Base-by-base conservation (phyloP, 2,797 vertebrate species). In the Gadopsis marmoratus region DNA sequence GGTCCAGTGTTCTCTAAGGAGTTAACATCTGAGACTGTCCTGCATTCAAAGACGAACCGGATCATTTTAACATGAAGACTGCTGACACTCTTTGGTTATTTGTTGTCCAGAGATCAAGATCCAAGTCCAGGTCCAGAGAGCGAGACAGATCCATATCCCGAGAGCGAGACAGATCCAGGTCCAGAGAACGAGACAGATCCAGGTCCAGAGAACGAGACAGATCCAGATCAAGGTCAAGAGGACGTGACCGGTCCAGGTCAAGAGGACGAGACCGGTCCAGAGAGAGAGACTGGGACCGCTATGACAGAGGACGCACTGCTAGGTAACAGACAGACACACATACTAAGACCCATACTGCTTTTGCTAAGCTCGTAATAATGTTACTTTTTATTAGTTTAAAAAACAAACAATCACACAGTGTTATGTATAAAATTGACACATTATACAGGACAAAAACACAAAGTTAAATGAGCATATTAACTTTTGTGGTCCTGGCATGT, bases 231-330 rank as follows among this genome's bases (percentile, higher is more conserved):
- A 33, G 64, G 14, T 67, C 64, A 8, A 65, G 80, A 26, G 66
- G 70, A 26, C 35, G 74, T 29, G 75, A 86, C 33, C 60, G 54
- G 3, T 60, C 56, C 33, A 60, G 80, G 6, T 93, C 92, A 13
- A 82, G 79, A 53, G 78, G 29, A 23, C 29, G 72, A 54, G 65
- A 61, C 23, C 75, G 55, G 3, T 67, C 71, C 47, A 84, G 55
- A 79, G 86, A 78, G 56, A 90, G 84, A 33, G 90, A 92, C n/a
- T 23, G 88, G 59, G 89, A 88, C 0, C 82, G 85, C 37, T 88
- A 88, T 0, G 84, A 93, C 71, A 81, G 94, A 78, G 86, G 89
- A 48, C 93, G 88, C 74, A 82, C 90, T 41, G 50, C 59, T 19
- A 75, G 93, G 93, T 94, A 92, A 84, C 16, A 37, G 1, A 23